Conservation (phyloP, 1,140 invertebrate species). For the Choristoneura fumiferana region DNA sequence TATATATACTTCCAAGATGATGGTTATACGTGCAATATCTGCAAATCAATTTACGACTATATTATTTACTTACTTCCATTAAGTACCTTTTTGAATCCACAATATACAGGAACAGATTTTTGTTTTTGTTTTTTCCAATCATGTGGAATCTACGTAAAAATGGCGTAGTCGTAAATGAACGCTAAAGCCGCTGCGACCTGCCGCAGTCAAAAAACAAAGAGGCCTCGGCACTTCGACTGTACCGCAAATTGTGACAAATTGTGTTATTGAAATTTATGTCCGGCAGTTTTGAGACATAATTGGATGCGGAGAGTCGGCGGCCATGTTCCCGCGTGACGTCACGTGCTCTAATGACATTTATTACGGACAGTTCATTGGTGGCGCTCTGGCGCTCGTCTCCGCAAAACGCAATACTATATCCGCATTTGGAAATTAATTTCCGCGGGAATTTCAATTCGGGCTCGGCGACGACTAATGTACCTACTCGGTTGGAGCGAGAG, state of each 20-base stretch:
- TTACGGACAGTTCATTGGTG: conserved; percentile 63
- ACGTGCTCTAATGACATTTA: conserved; percentile 66
- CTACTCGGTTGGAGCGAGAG: too few species aligned
- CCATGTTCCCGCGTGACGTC: conserved; percentile 60
- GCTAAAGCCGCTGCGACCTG: conserved; percentile 21
- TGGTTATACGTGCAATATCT: too few species aligned
- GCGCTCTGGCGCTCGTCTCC: conserved; percentile 41
- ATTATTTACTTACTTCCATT: too few species aligned
- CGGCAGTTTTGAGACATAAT: conserved; percentile 67
- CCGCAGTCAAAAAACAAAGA: conserved; percentile 46
- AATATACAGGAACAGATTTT: too few species aligned
- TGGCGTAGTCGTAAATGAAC: background rate
- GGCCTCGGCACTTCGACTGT: conserved; percentile 33
- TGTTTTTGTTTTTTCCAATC: too few species aligned
- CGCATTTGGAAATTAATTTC: conserved; percentile 57
- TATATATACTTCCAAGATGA: too few species aligned
- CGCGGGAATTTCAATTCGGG: conserved; percentile 38
- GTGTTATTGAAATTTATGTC: conserved; percentile 69
- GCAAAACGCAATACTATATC: conserved; percentile 41
- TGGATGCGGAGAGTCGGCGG: conserved; percentile 56
- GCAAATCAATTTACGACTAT: too few species aligned
- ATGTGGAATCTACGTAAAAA: conserved; percentile 7
- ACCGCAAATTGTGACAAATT: conserved; percentile 64
- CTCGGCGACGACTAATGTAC: conserved; percentile 3
- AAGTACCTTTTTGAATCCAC: too few species aligned